These are phyloP conservation scores for Eurytoma californica DNA, from an alignment of 2,888 invertebrate species.

Conservation along the genomic window DNA sequence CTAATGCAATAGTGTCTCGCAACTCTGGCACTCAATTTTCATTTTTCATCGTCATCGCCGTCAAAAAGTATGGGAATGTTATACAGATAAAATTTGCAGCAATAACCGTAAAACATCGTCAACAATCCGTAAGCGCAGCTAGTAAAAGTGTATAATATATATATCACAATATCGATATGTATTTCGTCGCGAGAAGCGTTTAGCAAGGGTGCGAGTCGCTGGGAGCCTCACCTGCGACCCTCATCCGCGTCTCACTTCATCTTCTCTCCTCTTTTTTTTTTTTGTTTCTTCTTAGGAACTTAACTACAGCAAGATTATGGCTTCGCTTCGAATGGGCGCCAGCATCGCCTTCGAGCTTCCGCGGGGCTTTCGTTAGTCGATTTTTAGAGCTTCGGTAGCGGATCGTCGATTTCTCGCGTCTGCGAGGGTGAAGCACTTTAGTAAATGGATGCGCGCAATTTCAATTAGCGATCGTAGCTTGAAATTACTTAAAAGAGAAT, in stretches of 20 bases:
- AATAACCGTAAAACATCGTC: slow-evolving; percentile 34
- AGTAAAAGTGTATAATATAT: slow-evolving; percentile 48
- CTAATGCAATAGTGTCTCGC: neutral
- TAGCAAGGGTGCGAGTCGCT: neutral
- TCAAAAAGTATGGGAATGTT: slow-evolving; percentile 17
- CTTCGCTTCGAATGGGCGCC: neutral
- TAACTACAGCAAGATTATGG: slow-evolving; percentile 45
- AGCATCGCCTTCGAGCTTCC: slow-evolving; percentile 38
- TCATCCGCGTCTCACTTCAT: neutral
- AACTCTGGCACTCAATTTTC: slow-evolving; percentile 29
- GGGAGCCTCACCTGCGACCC: neutral
- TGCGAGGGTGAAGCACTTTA: too few relatives aligned
- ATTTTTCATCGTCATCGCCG: slow-evolving; percentile 5
- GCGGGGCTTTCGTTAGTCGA: neutral
- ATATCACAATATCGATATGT: slow-evolving; percentile 57
- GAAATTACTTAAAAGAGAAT: too few relatives aligned
- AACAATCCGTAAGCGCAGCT: slow-evolving; percentile 44
- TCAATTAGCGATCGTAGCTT: too few relatives aligned
- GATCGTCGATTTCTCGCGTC: too few relatives aligned
- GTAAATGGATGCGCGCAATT: too few relatives aligned
- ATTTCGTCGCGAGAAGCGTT: slow-evolving; percentile 35
- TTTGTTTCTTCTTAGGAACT: slow-evolving; percentile 45
- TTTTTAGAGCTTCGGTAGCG: too few relatives aligned
- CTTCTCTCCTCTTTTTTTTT: slow-evolving; percentile 9
- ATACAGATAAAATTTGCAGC: slow-evolving; percentile 39